Evolutionary conservation across 2,888 invertebrate genomes (phyloP), one percentile per base, ranked within the genome.

Genomic region (Omphaloscelis lunosa): DNA sequence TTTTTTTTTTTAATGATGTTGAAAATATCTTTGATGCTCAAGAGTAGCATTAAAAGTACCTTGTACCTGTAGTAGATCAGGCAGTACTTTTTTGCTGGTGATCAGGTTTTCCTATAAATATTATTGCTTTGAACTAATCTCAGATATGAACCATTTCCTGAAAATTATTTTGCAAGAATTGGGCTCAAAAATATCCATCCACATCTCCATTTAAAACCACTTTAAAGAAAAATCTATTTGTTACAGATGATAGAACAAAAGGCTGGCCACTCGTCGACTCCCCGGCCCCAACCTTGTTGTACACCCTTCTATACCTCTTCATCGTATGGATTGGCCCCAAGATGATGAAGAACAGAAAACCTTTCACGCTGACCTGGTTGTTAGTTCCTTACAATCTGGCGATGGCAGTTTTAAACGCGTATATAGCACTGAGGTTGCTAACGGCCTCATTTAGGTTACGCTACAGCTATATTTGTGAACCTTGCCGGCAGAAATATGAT

Each of bases 381-480:
- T 96, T 99, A 83, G 97, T 99, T 75, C 97, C 98, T 6, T 99
- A 99, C 93, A 99, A 99, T 94, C 95, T 99, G 82, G 97, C 97
- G 1, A 98, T 99, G 98, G 98, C 99, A 6, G 96, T 96, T 1
- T 96, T 99, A 68, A 99, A 99, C 92, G 97, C 97, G 7, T 98
- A 98, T 91, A 99, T 99, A 92, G 98, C 98, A 72, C 94, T 98
- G 80, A 98, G 99, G 96, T 92, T 98, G 78, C 94, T 98, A 8
- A 97, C 98, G 29, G 98, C 98, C 5, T 98, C 98, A 7, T 97
- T 97, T 77, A 97, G 98, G 90, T 95, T 98, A 78, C 97, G 97
- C 81, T 99, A 99, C 92, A 98, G 98, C 92, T 98, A 98, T 92
- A 97, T 98, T 34, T 99, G 99, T 92, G 98, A 99, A 92, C 98